Base-by-base conservation (phyloP, 2,113 vertebrate species). In the Megaceryle torquata region DNA sequence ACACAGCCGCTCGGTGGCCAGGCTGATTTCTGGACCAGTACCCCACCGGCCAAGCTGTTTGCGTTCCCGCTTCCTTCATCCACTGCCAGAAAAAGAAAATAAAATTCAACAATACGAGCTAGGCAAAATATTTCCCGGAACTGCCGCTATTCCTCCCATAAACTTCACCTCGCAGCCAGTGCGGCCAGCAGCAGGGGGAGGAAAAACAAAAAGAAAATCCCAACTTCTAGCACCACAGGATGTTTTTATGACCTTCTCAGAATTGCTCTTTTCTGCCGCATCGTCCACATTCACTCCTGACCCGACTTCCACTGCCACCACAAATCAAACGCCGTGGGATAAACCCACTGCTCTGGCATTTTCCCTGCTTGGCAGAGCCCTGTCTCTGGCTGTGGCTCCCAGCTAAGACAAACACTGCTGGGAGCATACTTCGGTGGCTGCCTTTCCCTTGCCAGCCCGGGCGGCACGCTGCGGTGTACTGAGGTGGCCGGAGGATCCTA, bases 41-140 rank as follows among this genome's bases (percentile, higher is more conserved):
- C 64, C 93, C 88, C 88, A 72, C 59, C 2, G 0, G 79, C 90
- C 85, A 91, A 90, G 67, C 85, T 94, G 91, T 91, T 88, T 92
- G 75, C 46, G 53, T 81, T 96, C 85, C 89, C 24, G 0, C 35
- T 88, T 57, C 90, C 92, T 97, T 96, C 80, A 96, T 94, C 91
- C 1, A 0, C 76, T 93, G 95, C 96, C 96, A 97, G 82, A 77
- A 65, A 89, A 88, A 77, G 26, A 82, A 92, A 86, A 91, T 51
- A 93, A 92, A 95, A 94, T 14, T 61, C 96, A 95, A 95, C 88
- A 94, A 93, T 69, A 77, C 25, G 8, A 95, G 68, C 19, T 5
- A 88, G 82, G 95, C 92, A 86, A 97, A 97, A 88, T 91, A 93
- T 90, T 97, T 96, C 95, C 96, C 92, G 41, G 95, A 91, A 94